phyloP scores from a whole-genome alignment of 2,888 invertebrate species.

The Nomada fucata region DNA sequence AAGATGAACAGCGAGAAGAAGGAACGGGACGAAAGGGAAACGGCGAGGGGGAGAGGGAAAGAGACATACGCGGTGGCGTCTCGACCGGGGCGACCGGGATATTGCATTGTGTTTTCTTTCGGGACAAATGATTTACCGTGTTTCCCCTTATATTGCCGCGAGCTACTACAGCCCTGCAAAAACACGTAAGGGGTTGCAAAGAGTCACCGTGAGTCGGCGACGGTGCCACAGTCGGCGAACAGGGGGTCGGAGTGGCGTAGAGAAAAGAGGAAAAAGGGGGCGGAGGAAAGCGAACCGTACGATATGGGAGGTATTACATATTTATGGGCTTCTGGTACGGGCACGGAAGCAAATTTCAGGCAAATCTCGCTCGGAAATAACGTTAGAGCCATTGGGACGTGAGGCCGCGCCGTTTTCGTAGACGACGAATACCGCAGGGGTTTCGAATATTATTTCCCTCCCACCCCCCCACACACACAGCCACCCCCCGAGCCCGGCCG shows the following conservation, averaged over 20 bases:
- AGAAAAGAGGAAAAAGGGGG: slow-evolving; percentile 45
- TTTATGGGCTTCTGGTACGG: slow-evolving; percentile 83
- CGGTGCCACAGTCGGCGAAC: slow-evolving; percentile 1
- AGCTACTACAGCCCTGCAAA: slow-evolving; percentile 74
- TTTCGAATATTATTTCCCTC: slow-evolving; percentile 70
- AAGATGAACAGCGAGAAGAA: background rate
- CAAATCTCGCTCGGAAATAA: slow-evolving; percentile 82
- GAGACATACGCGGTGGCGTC: slow-evolving; percentile 66
- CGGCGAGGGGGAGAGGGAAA: background rate
- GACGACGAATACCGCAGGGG: slow-evolving; percentile 58
- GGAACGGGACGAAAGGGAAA: background rate
- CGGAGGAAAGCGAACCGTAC: slow-evolving; percentile 58
- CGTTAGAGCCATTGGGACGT: slow-evolving; percentile 79
- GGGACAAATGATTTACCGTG: slow-evolving; percentile 83
- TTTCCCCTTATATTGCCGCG: slow-evolving; percentile 78
- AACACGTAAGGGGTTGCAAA: slow-evolving; percentile 79
- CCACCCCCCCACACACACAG: no score
- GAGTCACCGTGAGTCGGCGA: slow-evolving; percentile 65
- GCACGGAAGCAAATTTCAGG: slow-evolving; percentile 82
- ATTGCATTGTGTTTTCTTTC: slow-evolving; percentile 82
- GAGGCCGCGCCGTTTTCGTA: slow-evolving; percentile 69
- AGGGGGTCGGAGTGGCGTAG: slow-evolving; percentile 30
- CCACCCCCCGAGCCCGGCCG: slow-evolving; percentile 25
- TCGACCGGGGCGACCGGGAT: slow-evolving; percentile 71
- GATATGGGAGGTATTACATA: slow-evolving; percentile 82